These are phyloP conservation scores for Cercopithecus mona DNA, from an alignment of 2,113 vertebrate genomes.

Conservation along the genomic window DNA sequence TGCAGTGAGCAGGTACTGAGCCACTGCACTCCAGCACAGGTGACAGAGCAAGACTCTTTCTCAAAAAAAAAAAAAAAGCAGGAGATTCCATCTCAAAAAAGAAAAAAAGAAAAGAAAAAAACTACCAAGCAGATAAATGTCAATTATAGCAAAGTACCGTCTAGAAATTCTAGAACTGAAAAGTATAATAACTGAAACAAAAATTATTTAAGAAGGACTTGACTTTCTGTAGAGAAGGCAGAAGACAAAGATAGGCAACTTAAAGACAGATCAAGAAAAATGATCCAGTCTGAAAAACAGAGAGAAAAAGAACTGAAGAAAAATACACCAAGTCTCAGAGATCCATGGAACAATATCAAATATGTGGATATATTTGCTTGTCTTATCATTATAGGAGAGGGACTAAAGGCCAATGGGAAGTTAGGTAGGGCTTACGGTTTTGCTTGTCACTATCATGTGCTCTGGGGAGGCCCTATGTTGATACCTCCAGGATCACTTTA, in stretches of 20 bases:
- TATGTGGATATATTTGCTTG: neutral
- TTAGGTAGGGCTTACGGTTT: neutral
- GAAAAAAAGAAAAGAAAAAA: no score
- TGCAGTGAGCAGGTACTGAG: no score
- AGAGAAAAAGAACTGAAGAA: neutral
- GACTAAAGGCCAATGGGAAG: neutral
- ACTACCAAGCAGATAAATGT: neutral
- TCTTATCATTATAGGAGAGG: neutral
- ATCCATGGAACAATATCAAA: neutral
- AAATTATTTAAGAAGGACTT: neutral
- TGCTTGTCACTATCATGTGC: neutral
- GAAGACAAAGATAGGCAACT: neutral
- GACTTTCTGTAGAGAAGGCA: neutral
- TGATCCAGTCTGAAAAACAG: neutral
- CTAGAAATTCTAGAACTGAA: neutral
- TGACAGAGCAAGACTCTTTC: no score
- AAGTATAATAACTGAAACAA: neutral
- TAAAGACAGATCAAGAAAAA: neutral
- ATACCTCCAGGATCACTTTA: neutral
- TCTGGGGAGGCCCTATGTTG: neutral
- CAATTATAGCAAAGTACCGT: neutral
- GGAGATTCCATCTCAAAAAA: no score
- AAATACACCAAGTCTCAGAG: neutral
- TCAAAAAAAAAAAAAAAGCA: no score
- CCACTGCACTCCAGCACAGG: no score